Percentiles rank a stretch among this genome's conserved stretches.
phyloP scores from a whole-genome alignment of 1,140 invertebrate genomes.

The Trigoniulus corallinus region DNA sequence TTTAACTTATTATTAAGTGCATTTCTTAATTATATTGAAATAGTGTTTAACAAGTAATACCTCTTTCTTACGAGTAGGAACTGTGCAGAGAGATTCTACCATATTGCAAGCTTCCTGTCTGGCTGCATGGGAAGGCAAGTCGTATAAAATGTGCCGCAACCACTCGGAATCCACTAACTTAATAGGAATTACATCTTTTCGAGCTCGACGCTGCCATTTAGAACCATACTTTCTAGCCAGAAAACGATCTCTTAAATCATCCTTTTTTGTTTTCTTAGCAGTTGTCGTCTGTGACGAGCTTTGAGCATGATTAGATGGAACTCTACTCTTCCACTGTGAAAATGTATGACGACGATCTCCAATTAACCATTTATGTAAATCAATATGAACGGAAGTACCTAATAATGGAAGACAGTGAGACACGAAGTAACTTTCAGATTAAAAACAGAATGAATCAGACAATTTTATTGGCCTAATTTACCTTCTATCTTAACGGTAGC shows the following conservation, averaged over 20 bases:
- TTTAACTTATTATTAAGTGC: not conserved
- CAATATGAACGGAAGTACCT: conserved; percentile 40
- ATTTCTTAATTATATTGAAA: not conserved
- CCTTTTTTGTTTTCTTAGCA: conserved; percentile 24
- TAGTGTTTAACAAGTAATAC: conserved; percentile 3
- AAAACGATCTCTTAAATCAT: conserved; percentile 37
- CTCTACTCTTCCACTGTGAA: conserved; percentile 44
- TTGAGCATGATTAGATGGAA: too few species aligned
- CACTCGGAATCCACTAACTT: conserved; percentile 49
- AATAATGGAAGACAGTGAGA: not conserved
- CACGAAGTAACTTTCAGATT: not conserved
- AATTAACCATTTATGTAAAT: conserved; percentile 54
- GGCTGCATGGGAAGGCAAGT: conserved; percentile 70
- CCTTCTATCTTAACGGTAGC: conserved; percentile 12
- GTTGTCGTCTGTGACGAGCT: conserved; percentile 18
- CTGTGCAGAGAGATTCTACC: conserved; percentile 55
- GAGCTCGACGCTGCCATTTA: conserved; percentile 28
- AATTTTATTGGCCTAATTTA: conserved; percentile 1
- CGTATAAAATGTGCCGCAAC: conserved; percentile 78
- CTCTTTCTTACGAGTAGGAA: conserved; percentile 21
- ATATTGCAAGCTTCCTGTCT: conserved; percentile 76
- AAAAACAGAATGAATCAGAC: conserved; percentile 1
- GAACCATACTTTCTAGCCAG: conserved; percentile 58
- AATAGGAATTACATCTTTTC: conserved; percentile 16
- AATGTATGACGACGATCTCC: conserved; percentile 54